Base-by-base conservation (phyloP, 2,888 invertebrate species). In the Sarcophaga carnaria region DNA sequence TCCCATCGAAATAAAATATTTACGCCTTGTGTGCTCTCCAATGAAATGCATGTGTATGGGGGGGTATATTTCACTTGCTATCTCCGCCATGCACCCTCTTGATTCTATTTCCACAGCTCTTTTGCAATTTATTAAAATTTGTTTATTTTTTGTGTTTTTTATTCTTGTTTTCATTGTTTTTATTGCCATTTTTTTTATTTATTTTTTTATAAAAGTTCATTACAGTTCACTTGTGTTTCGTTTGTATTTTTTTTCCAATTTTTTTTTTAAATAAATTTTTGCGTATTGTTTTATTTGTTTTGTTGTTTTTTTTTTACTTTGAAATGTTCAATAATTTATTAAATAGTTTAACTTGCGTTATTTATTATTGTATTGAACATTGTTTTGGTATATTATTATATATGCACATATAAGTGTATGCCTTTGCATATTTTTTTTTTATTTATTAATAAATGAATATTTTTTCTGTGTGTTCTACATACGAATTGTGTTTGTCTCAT, bases 301-400 rank as follows among this genome's bases (percentile, higher is more conserved):
- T 72, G 14, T 27, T 10, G 45, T 67, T 54, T 67, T 45, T 67
- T 45, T 75, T 54, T 60, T 14, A 25, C 45, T 71, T 79, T 77
- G 22, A 67, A 54, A 27, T 67, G 45, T 59, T 75, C 62, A 81
- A 81, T 83, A 80, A 78, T 83, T 80, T 77, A 83, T 83, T 69
- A 75, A 87, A 76, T 83, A 79, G 78, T 84, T 87, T 81, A 78
- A 79, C 74, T 84, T 81, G 54, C 75, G 49, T 87, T 78, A 75
- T 81, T 83, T 80, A 81, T 84, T 78, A 49, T 66, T 72, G 47
- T 62, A 78, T 75, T 75, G 64, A 70, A 64, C 20, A 75, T 20
- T 76, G 63, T 69, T 67, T 67, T n/a, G 54, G 62, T 27, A 62
- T 25, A 17, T 49, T 45, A 3, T 17, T 70, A 25, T 37, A 66